phyloP scores from a whole-genome alignment of 2,797 vertebrate species.

The Mormyrops attenuatus region DNA sequence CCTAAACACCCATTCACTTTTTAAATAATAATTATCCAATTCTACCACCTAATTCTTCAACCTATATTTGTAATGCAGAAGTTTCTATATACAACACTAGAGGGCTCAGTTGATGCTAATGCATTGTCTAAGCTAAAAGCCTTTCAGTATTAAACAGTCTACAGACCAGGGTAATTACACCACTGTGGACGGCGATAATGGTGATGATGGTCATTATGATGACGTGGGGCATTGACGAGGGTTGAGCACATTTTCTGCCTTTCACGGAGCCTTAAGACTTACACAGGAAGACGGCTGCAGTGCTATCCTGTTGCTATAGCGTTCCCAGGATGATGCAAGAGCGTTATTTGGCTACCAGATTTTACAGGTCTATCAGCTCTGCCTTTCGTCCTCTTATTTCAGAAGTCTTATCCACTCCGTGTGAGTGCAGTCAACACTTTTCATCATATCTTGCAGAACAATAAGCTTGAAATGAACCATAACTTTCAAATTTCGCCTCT shows the following conservation, averaged over 20 bases:
- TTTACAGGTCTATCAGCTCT: slow-evolving; percentile 2
- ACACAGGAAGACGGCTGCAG: not conserved
- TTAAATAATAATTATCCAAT: slow-evolving; percentile 1
- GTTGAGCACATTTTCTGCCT: not conserved
- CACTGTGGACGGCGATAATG: not conserved
- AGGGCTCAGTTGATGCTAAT: not conserved
- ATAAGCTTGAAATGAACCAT: not conserved
- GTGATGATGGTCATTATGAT: not conserved
- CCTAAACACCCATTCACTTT: not conserved
- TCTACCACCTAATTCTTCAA: not conserved
- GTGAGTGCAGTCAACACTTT: not conserved
- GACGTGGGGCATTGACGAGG: not conserved
- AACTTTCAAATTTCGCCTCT: not conserved
- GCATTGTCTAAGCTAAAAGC: not conserved
- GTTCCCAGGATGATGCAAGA: not conserved
- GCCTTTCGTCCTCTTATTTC: not conserved
- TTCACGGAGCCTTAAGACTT: not conserved
- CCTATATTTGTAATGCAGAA: not conserved
- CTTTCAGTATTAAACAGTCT: not conserved
- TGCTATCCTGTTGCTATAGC: not conserved
- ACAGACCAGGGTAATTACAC: not conserved
- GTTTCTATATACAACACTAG: not conserved
- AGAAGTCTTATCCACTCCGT: not conserved
- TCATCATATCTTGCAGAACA: not conserved
- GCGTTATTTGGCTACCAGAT: not conserved